Percentiles rank a stretch among this genome's conserved stretches.
Evolutionary conservation across 2,113 vertebrate genomes (phyloP).

Genomic region (Serinus canaria): DNA sequence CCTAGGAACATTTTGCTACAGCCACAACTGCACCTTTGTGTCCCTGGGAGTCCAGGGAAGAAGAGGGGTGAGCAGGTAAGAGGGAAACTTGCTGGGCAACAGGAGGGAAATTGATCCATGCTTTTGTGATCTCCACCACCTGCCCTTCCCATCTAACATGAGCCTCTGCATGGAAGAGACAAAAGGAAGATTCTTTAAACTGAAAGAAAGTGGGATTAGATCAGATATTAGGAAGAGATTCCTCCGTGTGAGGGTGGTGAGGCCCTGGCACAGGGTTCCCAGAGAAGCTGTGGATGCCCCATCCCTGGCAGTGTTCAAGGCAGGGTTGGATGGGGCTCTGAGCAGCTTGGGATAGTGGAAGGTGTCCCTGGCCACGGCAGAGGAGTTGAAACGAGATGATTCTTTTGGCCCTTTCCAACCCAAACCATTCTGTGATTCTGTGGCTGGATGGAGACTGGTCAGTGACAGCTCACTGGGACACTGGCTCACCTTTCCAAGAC

Average conservation of each 20-base stretch:
- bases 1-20: background rate
- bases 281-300: background rate
- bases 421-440: background rate
- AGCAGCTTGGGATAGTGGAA: background rate
- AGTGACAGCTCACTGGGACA: rapidly evolving
- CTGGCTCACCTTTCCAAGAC: background rate
- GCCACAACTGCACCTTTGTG: background rate
- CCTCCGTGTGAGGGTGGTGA: background rate
- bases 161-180: background rate
- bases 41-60: background rate
- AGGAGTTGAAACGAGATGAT: background rate
- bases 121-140: background rate
- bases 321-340: background rate
- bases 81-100: background rate
- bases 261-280: background rate
- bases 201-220: background rate
- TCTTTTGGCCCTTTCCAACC: background rate
- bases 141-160: background rate
- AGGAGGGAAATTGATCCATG: background rate
- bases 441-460: rapidly evolving
- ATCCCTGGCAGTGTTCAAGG: background rate
- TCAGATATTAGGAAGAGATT: background rate
- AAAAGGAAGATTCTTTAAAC: background rate
- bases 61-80: background rate
- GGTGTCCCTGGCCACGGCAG: background rate